Percentiles rank a stretch among this genome's conserved stretches.
These are phyloP conservation scores for Lamellibrachia luymesi DNA, from an alignment of 1,140 invertebrate species.

Conservation along the genomic window DNA sequence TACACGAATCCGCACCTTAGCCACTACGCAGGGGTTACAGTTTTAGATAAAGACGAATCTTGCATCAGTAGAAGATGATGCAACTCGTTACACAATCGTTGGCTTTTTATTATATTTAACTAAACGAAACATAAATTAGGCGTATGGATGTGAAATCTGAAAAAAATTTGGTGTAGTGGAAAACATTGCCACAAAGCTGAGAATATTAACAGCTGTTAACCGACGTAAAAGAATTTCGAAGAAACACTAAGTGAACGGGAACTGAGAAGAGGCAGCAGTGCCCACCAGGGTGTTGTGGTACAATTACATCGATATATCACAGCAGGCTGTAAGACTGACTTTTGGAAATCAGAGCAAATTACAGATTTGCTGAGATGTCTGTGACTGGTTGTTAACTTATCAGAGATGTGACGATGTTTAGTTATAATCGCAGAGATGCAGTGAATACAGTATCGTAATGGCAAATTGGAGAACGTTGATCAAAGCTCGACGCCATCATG, in stretches of 20 bases:
- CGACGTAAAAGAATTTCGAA: no score
- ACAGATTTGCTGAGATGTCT: background rate
- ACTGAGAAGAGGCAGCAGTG: background rate
- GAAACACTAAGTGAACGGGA: background rate
- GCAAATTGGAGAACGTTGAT: background rate
- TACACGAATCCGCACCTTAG: background rate
- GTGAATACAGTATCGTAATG: background rate
- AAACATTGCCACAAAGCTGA: no score
- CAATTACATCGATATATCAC: background rate
- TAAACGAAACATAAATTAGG: no score
- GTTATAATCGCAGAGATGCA: no score
- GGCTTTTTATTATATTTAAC: no score
- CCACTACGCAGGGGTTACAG: background rate
- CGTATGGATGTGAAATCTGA: no score
- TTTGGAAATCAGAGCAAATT: background rate
- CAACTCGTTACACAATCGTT: no score
- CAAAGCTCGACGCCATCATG: background rate
- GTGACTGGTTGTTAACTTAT: background rate
- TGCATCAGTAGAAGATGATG: background rate
- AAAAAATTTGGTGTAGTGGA: no score
- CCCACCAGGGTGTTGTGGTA: background rate
- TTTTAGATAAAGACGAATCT: background rate
- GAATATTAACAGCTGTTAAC: no score
- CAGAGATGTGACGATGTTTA: background rate
- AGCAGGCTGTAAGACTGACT: background rate